A percentile compares a stretch with the other conserved stretches of the same genome.
Conservation (phyloP, 2,888 invertebrate species). For the Pterostichus niger region DNA sequence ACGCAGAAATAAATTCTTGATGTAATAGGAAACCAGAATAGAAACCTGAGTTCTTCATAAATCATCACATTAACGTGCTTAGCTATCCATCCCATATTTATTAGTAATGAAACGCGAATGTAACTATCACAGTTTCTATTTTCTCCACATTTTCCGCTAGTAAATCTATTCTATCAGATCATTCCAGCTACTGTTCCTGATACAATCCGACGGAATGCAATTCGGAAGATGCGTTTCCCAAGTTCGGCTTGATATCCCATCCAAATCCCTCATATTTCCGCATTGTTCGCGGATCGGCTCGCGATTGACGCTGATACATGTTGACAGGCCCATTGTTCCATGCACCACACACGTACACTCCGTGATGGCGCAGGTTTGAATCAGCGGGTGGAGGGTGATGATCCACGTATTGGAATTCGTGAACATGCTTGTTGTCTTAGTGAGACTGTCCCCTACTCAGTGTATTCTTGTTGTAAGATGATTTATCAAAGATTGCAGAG, state of each 20-base stretch:
- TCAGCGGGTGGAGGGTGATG: not conserved
- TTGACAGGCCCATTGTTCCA: slow-evolving; percentile 44
- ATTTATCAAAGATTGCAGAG: slow-evolving; percentile 9
- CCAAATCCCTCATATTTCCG: slow-evolving; percentile 46
- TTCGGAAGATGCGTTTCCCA: slow-evolving; percentile 35
- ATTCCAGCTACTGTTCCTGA: not conserved
- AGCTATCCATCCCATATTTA: too few relatives aligned
- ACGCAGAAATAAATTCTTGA: too few relatives aligned
- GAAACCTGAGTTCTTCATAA: too few relatives aligned
- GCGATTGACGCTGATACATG: slow-evolving; percentile 40
- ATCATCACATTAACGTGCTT: too few relatives aligned
- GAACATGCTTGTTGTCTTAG: slow-evolving; percentile 52
- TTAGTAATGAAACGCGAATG: too few relatives aligned
- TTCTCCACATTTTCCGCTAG: not conserved
- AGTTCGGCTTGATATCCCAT: slow-evolving; percentile 5
- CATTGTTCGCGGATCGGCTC: slow-evolving; percentile 43
- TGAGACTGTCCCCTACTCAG: not conserved
- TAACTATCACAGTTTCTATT: too few relatives aligned
- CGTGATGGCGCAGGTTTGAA: not conserved
- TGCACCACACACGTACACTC: slow-evolving; percentile 20
- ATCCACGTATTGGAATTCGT: slow-evolving; percentile 31
- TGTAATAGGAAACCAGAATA: too few relatives aligned
- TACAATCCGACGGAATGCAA: not conserved
- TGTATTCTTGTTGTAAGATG: not conserved
- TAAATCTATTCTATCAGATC: not conserved